These are phyloP conservation scores for Tenodera sinensis DNA, from an alignment of 2,888 invertebrate species.

Conservation along the genomic window DNA sequence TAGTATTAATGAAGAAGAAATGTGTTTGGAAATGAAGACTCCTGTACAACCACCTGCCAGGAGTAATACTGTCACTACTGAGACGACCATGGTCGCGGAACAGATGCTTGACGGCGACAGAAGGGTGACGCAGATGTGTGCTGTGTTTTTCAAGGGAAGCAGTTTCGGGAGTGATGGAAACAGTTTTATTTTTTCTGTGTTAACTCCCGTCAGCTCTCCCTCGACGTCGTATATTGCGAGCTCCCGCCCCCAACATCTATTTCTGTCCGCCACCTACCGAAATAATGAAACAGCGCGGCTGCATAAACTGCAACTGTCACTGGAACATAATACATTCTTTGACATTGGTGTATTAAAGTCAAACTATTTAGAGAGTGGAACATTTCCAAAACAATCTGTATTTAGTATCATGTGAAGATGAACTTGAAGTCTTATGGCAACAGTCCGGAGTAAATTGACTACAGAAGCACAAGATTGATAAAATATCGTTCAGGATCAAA, in stretches of 20 bases:
- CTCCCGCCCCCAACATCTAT: neutral
- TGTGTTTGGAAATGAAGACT: too few species aligned
- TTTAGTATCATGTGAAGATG: too few species aligned
- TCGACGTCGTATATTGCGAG: neutral
- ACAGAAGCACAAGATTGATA: too few species aligned
- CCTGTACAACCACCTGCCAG: too few species aligned
- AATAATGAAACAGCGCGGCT: neutral
- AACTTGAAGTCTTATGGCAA: too few species aligned
- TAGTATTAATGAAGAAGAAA: too few species aligned
- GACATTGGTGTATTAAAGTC: too few species aligned
- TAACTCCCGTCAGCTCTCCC: neutral
- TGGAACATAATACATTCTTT: neutral
- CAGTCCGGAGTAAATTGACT: too few species aligned
- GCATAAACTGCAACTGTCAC: neutral
- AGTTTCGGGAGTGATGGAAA: neutral
- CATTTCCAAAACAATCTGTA: too few species aligned
- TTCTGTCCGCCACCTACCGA: neutral
- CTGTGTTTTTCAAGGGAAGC: neutral
- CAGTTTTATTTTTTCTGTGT: neutral
- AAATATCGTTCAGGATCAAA: too few species aligned
- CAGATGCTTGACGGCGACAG: neutral
- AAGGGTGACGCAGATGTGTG: neutral
- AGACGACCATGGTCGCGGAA: neutral
- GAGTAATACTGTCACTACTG: too few species aligned
- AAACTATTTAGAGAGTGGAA: too few species aligned